These are phyloP conservation scores for Perccottus glenii DNA, from an alignment of 2,113 vertebrate species.

Conservation along the genomic window DNA sequence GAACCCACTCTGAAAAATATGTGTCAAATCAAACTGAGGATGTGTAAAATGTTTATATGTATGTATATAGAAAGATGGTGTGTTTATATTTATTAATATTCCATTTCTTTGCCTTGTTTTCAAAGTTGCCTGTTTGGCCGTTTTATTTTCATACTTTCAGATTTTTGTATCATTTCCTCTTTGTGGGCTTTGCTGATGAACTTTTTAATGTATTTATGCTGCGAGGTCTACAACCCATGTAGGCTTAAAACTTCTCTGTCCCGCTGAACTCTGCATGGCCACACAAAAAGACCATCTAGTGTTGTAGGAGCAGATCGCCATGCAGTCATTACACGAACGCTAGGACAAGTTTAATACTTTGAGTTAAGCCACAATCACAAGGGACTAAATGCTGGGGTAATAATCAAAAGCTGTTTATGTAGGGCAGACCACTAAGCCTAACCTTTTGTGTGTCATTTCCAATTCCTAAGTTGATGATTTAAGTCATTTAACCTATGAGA, in stretches of 20 bases:
- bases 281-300: slow-evolving; percentile 37
- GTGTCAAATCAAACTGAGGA: slow-evolving; percentile 68
- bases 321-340: slow-evolving; percentile 63
- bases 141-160: slow-evolving; percentile 69
- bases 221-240: slow-evolving; percentile 54
- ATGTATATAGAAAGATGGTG: slow-evolving; percentile 79
- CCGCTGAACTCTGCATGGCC: slow-evolving; percentile 62
- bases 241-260: slow-evolving; percentile 53
- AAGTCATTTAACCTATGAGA: slow-evolving; percentile 74
- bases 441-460: slow-evolving; percentile 75
- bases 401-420: slow-evolving; percentile 79
- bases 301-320: slow-evolving; percentile 51
- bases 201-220: slow-evolving; percentile 70
- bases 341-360: slow-evolving; percentile 73
- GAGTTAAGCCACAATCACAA: slow-evolving; percentile 77
- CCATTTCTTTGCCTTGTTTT: slow-evolving; percentile 70
- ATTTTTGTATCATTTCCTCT: slow-evolving; percentile 63
- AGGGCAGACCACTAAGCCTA: slow-evolving; percentile 72
- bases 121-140: slow-evolving; percentile 66
- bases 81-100: slow-evolving; percentile 79
- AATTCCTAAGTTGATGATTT: slow-evolving; percentile 47
- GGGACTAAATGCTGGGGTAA: slow-evolving; percentile 67
- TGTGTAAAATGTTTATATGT: slow-evolving; percentile 82
- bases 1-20: slow-evolving; percentile 53
- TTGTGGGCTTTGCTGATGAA: slow-evolving; percentile 50